Evolutionary conservation across 2,888 invertebrate species (phyloP), one percentile per base, ranked within the genome.

Genomic region (Frankliniella intonsa): DNA sequence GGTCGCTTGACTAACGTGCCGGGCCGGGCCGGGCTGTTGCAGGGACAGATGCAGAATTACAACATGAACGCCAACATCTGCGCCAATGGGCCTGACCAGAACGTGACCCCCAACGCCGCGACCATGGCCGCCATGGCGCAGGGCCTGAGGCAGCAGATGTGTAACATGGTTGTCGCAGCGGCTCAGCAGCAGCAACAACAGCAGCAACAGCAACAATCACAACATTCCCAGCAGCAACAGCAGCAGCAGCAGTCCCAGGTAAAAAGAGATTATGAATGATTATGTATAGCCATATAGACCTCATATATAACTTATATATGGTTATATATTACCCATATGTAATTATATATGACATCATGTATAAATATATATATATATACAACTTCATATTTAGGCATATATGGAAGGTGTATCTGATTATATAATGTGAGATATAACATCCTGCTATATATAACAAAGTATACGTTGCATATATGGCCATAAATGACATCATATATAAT

Each of bases 61-160:
- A 82, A 82, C 11, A 81, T 80, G 69, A 80, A 80, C 82, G 81
- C 80, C 79, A 84, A 83, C 69, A 83, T 82, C 80, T 90, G 90
- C 86, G 90, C 90, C 84, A 91, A 91, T 87, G 91, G 91, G 25
- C 89, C 90, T 84, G 90, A 90, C 19, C 89, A 90, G 81, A 90
- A 90, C 84, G 90, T 91, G 83, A 92, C 93, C 8, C 92, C 93
- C 81, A 91, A 91, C 82, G 94, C 95, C 81, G 95, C 95, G 62
- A 95, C 95, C 65, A 95, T 95, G 76, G 95, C 95, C 17, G 94
- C 94, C 25, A 95, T 95, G 82, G 95, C 95, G 22, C 95, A 95
- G 89, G 94, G 94, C 80, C 90, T 95, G 83, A 91, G 95, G 81
- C 95, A 95, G 85, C 95, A 95, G 88, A 95, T 95, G 94, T 94